Base-by-base conservation (phyloP, 2,113 vertebrate species). In the Ceyx melanurus region DNA sequence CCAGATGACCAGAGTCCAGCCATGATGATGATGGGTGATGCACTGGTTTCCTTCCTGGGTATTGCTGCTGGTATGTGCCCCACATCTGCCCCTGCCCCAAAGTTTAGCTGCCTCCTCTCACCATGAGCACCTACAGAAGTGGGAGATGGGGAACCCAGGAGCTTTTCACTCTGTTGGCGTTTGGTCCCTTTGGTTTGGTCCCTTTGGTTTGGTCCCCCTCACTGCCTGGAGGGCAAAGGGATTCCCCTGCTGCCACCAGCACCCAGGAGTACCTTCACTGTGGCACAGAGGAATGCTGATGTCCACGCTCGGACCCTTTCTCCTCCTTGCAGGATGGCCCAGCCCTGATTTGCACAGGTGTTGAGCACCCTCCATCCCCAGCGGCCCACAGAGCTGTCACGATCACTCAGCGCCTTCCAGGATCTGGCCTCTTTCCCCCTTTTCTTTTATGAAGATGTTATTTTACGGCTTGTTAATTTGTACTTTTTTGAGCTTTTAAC, bases 401-500 rank as follows among this genome's bases (percentile, higher is more conserved):
- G 0, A 74, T 92, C 95, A 94, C 95, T 92, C 94, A 89, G 92
- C 94, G 0, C 82, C 76, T 91, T 53, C 68, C 91, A 71, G 94
- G 82, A 95, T 81, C 87, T 89, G 89, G 82, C 85, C 96, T 94
- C 87, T 91, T 79, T 74, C n/a, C 48, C 57, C 72, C 68, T 42
- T 37, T 48, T 90, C 85, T 89, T 94, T 95, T 91, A 91, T 86
- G 92, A 95, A 95, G 85, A 93, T 2, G 0, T 93, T 92, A 74
- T 75, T 96, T 95, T 96, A 95, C 14, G 10, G 94, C 96, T 94
- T 95, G 84, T 89, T 95, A 95, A 95, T 95, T 94, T 91, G 85
- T 96, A 91, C 89, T 92, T 93, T 93, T 93, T 93, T 2, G 6
- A 94, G 95, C 90, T 95, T 94, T 94, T 94, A 93, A 91, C 92